Evolutionary conservation across 2,797 vertebrate genomes (phyloP), one percentile per base, ranked within the genome.

Genomic region (Fringilla coelebs): DNA sequence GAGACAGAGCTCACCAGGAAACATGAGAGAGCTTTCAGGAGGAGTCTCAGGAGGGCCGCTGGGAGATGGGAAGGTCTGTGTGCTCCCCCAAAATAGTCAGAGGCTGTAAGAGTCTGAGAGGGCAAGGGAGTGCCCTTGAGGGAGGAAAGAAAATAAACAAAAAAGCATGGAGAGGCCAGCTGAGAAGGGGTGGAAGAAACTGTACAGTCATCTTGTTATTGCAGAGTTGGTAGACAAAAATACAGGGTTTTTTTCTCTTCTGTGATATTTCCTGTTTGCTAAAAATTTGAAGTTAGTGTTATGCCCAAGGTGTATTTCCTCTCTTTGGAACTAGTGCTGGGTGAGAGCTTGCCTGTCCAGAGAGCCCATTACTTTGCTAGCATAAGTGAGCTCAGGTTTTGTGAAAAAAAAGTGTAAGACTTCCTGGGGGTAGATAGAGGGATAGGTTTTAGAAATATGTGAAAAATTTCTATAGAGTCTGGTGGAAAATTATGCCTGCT

Each of bases 161-260:
- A 62, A 84, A 61, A 41, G 10, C 8, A 8, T n/a, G 11, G 21
- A 38, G 63, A 79, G 38, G 46, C 31, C 31, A 78, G 6, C 21
- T 92, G 52, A 54, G 55, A 77, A 52, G 29, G 24, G 20, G 20
- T 61, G 19, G 58, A 25, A 62, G 63, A 75, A 79, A 46, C 41
- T 52, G 61, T 24, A 29, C 19, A 67, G 24, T 72, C 41, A 51
- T 46, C 38, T 63, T 92, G 25, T 45, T 89, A 49, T 40, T 72
- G 43, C 19, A 26, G 41, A 78, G 34, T 26, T 65, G 25, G 38
- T 58, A 60, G 61, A 70, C 65, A 86, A 77, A 84, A 55, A 28
- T 2, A 9, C 0, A 0, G 13, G 6, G 0, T 0, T 20, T 43
- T 43, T 72, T 65, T 7, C 26, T 79, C 34, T 81, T 60, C 36